Conservation (phyloP, 1,140 invertebrate species). For the Trypoxylus dichotomus region DNA sequence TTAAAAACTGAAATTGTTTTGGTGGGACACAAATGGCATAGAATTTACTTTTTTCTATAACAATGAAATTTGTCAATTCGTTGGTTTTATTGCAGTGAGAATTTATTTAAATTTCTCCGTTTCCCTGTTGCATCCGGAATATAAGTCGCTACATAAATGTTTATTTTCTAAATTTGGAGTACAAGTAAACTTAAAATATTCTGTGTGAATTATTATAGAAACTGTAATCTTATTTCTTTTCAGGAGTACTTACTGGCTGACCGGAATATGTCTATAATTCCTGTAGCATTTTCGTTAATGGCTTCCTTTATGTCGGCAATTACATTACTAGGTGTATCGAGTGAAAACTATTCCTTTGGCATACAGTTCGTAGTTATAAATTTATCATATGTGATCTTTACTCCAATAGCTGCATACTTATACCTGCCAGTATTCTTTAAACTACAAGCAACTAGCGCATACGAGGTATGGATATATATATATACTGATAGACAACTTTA, state of each 20-base stretch:
- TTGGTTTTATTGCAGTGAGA: too few species aligned
- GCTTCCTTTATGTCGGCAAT: constrained; percentile 95
- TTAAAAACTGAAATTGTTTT: too few species aligned
- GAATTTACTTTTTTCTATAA: too few species aligned
- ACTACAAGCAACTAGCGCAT: constrained; percentile 82
- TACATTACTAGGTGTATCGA: constrained; percentile 83
- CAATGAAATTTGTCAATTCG: too few species aligned
- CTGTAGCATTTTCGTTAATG: constrained; percentile 87
- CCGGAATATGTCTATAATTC: constrained; percentile 73
- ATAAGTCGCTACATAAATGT: too few species aligned
- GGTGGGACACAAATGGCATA: too few species aligned
- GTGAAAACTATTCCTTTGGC: constrained; percentile 83
- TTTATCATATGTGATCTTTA: constrained; percentile 77
- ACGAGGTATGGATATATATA: constrained; percentile 65
- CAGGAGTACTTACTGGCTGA: constrained; percentile 84
- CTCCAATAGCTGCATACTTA: constrained; percentile 76
- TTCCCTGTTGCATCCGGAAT: too few species aligned
- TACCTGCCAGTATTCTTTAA: constrained; percentile 90
- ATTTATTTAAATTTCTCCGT: too few species aligned
- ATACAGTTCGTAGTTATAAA: constrained; percentile 85
- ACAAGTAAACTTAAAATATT: too few species aligned
- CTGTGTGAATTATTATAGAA: too few species aligned
- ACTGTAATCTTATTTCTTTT: constrained; percentile 39
- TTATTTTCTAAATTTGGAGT: too few species aligned
- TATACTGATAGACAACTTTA: too few species aligned